phyloP scores from a whole-genome alignment of 2,797 vertebrate species.

The Sebastes cheni region DNA sequence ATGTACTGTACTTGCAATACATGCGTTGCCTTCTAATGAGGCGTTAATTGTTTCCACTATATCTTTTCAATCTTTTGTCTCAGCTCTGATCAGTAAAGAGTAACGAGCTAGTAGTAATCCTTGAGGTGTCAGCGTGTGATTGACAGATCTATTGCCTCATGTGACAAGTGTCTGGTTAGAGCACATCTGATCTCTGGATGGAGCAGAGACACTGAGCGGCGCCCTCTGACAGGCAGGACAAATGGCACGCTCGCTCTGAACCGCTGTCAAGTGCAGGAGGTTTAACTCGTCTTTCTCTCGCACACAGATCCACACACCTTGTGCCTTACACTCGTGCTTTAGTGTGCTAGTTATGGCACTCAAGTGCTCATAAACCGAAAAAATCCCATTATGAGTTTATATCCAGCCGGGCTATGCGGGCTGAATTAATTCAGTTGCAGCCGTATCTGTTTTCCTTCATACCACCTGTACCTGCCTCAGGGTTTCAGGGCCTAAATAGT shows the following conservation, averaged over 20 bases:
- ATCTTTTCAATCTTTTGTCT: constrained; percentile 28
- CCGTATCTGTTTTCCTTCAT: constrained; percentile 37
- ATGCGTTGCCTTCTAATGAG: background rate
- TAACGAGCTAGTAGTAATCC: constrained; percentile 44
- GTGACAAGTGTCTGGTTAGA: constrained; percentile 66
- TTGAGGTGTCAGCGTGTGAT: constrained; percentile 56
- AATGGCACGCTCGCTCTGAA: constrained; percentile 19
- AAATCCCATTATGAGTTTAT: constrained; percentile 42
- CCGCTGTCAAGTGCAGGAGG: constrained; percentile 36
- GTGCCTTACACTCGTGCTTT: background rate
- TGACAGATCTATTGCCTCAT: constrained; percentile 62
- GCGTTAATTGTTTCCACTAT: background rate
- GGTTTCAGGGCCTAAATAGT: constrained; percentile 31
- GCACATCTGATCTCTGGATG: constrained; percentile 50
- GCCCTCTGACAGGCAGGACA: constrained; percentile 57
- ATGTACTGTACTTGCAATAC: background rate
- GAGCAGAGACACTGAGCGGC: constrained; percentile 38
- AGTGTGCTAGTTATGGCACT: constrained; percentile 32
- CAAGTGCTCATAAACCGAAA: constrained; percentile 29
- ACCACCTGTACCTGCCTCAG: constrained; percentile 35
- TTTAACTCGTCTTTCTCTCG: constrained; percentile 7
- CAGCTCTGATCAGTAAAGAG: constrained; percentile 33
- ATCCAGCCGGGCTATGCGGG: constrained; percentile 16
- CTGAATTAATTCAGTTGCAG: constrained; percentile 43
- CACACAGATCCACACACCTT: background rate